These are phyloP conservation scores for Myotis davidii DNA, from an alignment of 2,113 vertebrate genomes.

Conservation along the genomic window DNA sequence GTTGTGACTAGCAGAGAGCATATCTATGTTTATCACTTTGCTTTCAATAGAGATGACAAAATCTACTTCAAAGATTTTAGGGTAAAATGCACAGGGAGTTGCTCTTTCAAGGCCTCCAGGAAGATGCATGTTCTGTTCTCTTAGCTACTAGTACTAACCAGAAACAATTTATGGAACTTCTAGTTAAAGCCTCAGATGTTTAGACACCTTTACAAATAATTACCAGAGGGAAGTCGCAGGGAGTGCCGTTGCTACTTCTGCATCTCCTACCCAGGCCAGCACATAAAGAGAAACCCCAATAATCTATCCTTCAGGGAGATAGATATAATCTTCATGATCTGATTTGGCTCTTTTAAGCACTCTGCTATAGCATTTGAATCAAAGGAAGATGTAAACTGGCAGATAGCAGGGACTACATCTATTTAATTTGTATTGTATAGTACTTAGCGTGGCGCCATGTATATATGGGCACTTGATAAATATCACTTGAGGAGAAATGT, in stretches of 20 bases:
- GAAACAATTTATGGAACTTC: background rate
- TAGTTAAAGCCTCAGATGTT: background rate
- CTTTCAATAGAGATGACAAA: background rate
- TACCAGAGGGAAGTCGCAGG: background rate
- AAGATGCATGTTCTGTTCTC: background rate
- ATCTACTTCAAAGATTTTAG: background rate
- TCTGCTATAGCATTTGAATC: slow-evolving; percentile 39
- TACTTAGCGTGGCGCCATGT: slow-evolving; percentile 48
- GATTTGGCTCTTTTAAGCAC: slow-evolving; percentile 47
- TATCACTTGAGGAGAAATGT: slow-evolving; percentile 43
- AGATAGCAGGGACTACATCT: slow-evolving; percentile 2
- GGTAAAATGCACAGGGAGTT: background rate
- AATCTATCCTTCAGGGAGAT: background rate
- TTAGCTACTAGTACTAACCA: background rate
- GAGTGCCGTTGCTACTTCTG: background rate
- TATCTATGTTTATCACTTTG: background rate
- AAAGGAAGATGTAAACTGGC: slow-evolving; percentile 50
- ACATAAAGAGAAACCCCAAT: slow-evolving; percentile 3
- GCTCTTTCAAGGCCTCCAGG: background rate
- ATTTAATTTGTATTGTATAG: slow-evolving; percentile 64
- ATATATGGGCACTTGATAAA: slow-evolving; percentile 49
- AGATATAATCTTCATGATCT: slow-evolving; percentile 40
- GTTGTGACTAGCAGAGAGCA: background rate
- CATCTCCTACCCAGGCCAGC: background rate
- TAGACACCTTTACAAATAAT: slow-evolving; percentile 29